These are phyloP conservation scores for Lerema accius DNA, from an alignment of 1,140 invertebrate species.

Conservation along the genomic window DNA sequence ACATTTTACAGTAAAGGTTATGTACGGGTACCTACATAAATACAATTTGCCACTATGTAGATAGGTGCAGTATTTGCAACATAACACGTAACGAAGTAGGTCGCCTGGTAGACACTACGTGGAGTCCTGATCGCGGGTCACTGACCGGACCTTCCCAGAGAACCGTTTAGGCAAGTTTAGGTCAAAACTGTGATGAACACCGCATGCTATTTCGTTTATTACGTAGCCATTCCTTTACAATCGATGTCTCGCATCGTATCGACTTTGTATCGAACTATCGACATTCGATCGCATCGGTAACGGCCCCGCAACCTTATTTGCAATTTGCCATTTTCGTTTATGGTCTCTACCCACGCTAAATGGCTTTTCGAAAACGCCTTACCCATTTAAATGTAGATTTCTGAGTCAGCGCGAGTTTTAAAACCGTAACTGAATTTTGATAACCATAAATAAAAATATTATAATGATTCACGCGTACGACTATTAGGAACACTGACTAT, in stretches of 20 bases:
- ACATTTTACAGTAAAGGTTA: background rate
- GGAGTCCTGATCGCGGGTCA: conserved; percentile 41
- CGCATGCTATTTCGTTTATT: conserved; percentile 24
- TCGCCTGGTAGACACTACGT: conserved; percentile 32
- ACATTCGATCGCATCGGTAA: conserved; percentile 54
- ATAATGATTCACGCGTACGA: conserved; percentile 18
- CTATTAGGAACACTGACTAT: conserved; percentile 1
- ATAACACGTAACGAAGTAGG: conserved; percentile 37
- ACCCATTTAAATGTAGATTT: conserved; percentile 34
- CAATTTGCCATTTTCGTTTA: conserved; percentile 59
- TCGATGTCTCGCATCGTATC: background rate
- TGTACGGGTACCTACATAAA: background rate
- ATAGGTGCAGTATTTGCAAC: conserved; percentile 16
- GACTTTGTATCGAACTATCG: conserved; percentile 23
- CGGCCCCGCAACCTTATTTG: conserved; percentile 59
- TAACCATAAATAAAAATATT: conserved; percentile 15
- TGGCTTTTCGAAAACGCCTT: conserved; percentile 41
- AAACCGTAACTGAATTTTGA: conserved; percentile 26
- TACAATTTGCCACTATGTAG: conserved; percentile 11
- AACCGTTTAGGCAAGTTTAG: conserved; percentile 48
- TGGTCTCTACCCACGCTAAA: conserved; percentile 49
- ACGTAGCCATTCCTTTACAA: conserved; percentile 1
- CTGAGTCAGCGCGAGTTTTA: conserved; percentile 29
- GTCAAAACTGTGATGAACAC: conserved; percentile 40
- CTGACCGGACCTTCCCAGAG: conserved; percentile 44